Evolutionary conservation across 2,888 invertebrate genomes (phyloP).

Genomic region (Hanleya hanleyi): DNA sequence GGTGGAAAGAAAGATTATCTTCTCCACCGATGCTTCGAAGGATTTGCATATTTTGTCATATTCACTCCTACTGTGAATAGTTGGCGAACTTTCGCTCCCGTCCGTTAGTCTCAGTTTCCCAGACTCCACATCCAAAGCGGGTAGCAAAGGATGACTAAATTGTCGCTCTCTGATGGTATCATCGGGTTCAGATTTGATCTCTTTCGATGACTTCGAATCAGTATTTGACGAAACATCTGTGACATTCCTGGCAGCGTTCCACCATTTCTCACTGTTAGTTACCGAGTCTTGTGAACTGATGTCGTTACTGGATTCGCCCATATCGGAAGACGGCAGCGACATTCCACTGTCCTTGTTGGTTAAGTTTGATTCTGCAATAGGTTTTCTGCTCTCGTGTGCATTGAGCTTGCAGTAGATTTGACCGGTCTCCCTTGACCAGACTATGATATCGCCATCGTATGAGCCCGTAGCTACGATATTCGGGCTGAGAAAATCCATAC

Average conservation of each 20-base stretch:
- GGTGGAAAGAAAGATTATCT: slow-evolving; percentile 80
- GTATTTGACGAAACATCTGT: too few relatives aligned
- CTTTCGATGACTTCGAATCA: not conserved
- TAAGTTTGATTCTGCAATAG: not conserved
- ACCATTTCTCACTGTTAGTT: not conserved
- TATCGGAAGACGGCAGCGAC: not conserved
- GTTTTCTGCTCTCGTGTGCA: slow-evolving; percentile 40
- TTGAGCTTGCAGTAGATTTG: slow-evolving; percentile 56
- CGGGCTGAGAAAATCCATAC: slow-evolving; percentile 77
- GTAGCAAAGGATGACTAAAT: not conserved
- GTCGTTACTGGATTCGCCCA: not conserved
- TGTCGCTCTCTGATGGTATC: not conserved
- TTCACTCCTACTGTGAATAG: slow-evolving; percentile 29
- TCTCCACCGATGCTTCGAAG: slow-evolving; percentile 60
- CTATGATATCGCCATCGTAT: slow-evolving; percentile 85
- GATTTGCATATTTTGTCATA: slow-evolving; percentile 49
- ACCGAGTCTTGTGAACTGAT: not conserved
- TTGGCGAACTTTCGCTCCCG: not conserved
- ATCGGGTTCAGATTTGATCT: not conserved
- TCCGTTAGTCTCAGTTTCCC: not conserved
- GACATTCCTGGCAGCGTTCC: not conserved
- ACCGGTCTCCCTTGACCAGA: slow-evolving; percentile 89
- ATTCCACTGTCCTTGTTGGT: not conserved
- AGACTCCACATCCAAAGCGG: not conserved
- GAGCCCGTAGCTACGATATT: slow-evolving; percentile 77